Evolutionary conservation across 2,113 vertebrate species (phyloP).

Genomic region (Guaruba guarouba): DNA sequence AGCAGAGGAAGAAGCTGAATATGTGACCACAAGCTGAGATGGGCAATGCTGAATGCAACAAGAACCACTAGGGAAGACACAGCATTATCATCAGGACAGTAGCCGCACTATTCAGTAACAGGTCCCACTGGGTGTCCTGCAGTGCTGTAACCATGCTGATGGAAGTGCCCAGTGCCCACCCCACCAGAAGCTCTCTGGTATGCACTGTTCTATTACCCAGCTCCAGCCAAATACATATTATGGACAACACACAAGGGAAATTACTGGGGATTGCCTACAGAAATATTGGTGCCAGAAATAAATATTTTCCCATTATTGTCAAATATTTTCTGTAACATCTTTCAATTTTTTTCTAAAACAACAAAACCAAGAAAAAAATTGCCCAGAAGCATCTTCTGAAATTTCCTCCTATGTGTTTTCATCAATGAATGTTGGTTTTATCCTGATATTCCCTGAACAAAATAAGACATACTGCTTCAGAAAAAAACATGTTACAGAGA

Average conservation of each 20-base stretch:
- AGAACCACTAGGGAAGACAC: neutral
- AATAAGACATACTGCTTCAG: neutral
- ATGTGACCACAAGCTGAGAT: no score
- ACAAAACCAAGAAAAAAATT: neutral
- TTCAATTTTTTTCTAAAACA: neutral
- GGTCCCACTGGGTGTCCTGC: accelerated
- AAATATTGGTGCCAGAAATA: neutral
- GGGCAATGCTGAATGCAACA: neutral
- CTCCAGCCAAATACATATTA: neutral
- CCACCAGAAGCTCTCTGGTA: accelerated
- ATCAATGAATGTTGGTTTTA: neutral
- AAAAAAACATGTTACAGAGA: neutral
- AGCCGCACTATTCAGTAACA: accelerated
- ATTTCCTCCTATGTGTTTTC: neutral
- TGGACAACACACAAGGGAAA: neutral
- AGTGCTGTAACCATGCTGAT: accelerated
- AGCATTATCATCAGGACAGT: neutral
- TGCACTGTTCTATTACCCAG: accelerated
- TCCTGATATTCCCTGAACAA: neutral
- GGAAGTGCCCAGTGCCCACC: accelerated
- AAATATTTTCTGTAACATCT: neutral
- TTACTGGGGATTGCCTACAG: neutral
- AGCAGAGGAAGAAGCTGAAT: neutral
- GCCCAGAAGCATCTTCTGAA: neutral
- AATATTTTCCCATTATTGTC: neutral